Conservation (phyloP, 2,797 vertebrate genomes). For the Momotus momota region DNA sequence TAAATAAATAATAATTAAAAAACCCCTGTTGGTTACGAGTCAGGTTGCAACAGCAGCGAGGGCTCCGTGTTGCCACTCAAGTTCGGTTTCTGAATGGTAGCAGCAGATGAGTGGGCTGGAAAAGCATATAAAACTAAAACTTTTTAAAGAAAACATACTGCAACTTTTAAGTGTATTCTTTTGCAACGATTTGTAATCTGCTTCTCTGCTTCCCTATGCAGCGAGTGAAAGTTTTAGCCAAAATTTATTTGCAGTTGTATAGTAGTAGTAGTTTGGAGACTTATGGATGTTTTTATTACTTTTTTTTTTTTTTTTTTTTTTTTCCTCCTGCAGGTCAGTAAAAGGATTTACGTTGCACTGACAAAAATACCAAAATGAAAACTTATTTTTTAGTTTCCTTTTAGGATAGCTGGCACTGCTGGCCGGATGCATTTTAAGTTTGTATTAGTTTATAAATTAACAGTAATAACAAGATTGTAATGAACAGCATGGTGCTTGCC, state of each 20-base stretch:
- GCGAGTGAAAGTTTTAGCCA: constrained; percentile 71
- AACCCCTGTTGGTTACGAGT: not conserved
- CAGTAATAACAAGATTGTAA: constrained; percentile 96
- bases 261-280: constrained; percentile 78
- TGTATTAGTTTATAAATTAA: constrained; percentile 98
- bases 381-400: constrained; percentile 86
- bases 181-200: constrained; percentile 73
- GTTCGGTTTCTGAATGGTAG: constrained; percentile 34
- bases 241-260: constrained; percentile 76
- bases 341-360: constrained; percentile 95
- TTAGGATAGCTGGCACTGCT: constrained; percentile 97
- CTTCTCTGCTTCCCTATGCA: constrained; percentile 72
- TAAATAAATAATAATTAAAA: not conserved
- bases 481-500: constrained; percentile 99
- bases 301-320: constrained; percentile 78
- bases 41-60: not conserved
- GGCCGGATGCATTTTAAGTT: constrained; percentile 98
- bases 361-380: constrained; percentile 97
- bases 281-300: constrained; percentile 79
- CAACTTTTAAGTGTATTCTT: constrained; percentile 76
- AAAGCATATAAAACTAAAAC: constrained; percentile 50
- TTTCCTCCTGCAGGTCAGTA: constrained; percentile 95
- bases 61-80: not conserved
- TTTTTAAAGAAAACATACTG: constrained; percentile 33
- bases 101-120: constrained; percentile 24